A percentile compares a stretch with the other conserved stretches of the same genome.
phyloP scores from a whole-genome alignment of 2,797 vertebrate species.

The Nasua narica region DNA sequence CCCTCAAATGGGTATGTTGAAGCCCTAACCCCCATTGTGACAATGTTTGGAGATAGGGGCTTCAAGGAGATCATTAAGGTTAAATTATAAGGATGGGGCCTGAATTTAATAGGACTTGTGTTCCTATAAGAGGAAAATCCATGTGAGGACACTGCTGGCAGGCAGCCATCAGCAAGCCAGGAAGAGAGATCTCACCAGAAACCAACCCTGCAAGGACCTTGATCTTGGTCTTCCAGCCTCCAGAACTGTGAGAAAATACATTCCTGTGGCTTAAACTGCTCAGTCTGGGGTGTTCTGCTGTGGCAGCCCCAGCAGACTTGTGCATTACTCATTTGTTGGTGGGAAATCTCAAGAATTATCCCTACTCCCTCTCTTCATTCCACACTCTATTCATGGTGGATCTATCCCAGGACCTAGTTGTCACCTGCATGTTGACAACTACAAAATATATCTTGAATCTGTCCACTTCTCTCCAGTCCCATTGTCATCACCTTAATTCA shows the following conservation, averaged over 20 bases:
- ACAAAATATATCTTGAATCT: background rate
- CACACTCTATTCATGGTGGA: background rate
- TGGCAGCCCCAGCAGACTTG: background rate
- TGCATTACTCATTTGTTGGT: background rate
- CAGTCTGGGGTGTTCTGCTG: background rate
- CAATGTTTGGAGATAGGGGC: background rate
- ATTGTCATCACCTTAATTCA: background rate
- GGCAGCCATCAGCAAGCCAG: background rate
- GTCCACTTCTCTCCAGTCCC: background rate
- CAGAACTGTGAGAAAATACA: background rate
- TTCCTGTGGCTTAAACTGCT: background rate
- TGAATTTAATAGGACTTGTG: background rate
- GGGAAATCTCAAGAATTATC: background rate
- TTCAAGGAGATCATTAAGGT: background rate
- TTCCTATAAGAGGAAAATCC: background rate
- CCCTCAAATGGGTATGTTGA: background rate
- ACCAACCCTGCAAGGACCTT: background rate
- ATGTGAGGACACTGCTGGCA: background rate
- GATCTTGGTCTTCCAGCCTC: background rate
- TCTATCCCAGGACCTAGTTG: background rate
- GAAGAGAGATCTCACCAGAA: background rate
- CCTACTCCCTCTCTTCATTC: background rate
- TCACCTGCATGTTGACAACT: background rate
- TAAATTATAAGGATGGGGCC: background rate
- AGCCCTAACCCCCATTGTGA: background rate